phyloP scores from a whole-genome alignment of 2,113 vertebrate genomes.

The Bagarius yarrelli region DNA sequence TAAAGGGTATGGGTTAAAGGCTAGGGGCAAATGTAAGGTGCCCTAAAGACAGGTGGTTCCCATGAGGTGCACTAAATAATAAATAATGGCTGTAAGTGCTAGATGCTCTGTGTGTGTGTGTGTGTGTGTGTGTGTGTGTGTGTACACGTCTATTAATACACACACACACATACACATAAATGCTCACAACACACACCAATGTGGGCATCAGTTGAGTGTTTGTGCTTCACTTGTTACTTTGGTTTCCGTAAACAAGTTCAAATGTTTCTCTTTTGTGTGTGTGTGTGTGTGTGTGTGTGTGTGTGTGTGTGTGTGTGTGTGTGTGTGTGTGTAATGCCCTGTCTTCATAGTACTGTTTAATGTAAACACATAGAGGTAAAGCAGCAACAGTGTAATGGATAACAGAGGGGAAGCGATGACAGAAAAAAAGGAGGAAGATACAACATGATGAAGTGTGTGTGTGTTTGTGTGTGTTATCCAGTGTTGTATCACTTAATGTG shows the following conservation, averaged over 20 bases:
- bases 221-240: slow-evolving; percentile 18
- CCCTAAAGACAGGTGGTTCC: neutral
- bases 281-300: slow-evolving; percentile 7
- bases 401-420: slow-evolving; percentile 33
- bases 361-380: slow-evolving; percentile 47
- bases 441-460: slow-evolving; percentile 28
- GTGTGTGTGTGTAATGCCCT: neutral
- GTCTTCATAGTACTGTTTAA: slow-evolving; percentile 43
- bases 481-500: neutral
- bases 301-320: slow-evolving; percentile 23
- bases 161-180: slow-evolving; percentile 21
- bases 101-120: slow-evolving; percentile 3
- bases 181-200: slow-evolving; percentile 17
- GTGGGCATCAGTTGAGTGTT: neutral
- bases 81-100: too few species aligned
- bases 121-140: too few species aligned
- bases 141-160: slow-evolving; percentile 46
- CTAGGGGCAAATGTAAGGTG: neutral
- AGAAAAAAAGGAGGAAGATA: slow-evolving; percentile 27
- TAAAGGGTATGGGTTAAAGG: too few species aligned
- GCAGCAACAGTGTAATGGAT: slow-evolving; percentile 37
- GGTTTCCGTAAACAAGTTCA: neutral
- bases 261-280: neutral
- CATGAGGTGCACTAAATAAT: neutral
- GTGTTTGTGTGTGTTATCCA: slow-evolving; percentile 10